Percentiles rank a stretch among this genome's conserved stretches.
phyloP scores from a whole-genome alignment of 1,140 invertebrate genomes.

The Vanessa atalanta region DNA sequence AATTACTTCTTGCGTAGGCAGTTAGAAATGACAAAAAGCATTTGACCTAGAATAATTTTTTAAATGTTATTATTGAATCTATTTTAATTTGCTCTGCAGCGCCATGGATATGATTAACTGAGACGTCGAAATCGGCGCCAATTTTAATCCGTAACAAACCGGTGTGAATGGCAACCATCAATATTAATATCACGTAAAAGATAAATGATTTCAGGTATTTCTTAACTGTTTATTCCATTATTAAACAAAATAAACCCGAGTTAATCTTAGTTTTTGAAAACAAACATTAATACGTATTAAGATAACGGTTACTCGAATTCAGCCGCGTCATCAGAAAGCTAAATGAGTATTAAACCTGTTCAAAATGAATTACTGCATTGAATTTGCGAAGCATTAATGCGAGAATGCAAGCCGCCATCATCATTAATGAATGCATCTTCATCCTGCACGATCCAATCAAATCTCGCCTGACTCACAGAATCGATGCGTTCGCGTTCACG shows the following conservation, averaged over 20 bases:
- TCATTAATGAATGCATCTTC: constrained; percentile 66
- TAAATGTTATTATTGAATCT: constrained; percentile 52
- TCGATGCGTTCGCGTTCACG: constrained; percentile 74
- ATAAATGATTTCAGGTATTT: constrained; percentile 19
- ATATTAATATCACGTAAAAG: constrained; percentile 27
- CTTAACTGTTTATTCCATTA: constrained; percentile 1
- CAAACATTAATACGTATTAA: constrained; percentile 2
- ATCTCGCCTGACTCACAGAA: constrained; percentile 67
- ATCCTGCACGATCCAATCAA: constrained; percentile 59
- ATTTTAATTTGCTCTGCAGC: constrained; percentile 44
- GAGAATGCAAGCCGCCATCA: constrained; percentile 49
- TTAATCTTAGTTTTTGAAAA: constrained; percentile 5
- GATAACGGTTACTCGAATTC: constrained; percentile 11
- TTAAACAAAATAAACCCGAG: background rate
- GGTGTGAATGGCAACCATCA: constrained; percentile 26
- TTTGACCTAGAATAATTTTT: constrained; percentile 65
- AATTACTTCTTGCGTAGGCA: constrained; percentile 77
- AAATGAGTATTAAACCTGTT: constrained; percentile 33
- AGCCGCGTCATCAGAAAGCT: constrained; percentile 19
- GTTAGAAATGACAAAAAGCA: constrained; percentile 74
- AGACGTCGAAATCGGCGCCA: constrained; percentile 29
- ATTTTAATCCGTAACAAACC: constrained; percentile 27
- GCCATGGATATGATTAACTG: constrained; percentile 41
- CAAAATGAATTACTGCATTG: constrained; percentile 40
- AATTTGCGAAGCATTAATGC: constrained; percentile 45